A percentile compares a stretch with the other conserved stretches of the same genome.
phyloP scores from a whole-genome alignment of 2,113 vertebrate genomes.

The Ornithorhynchus anatinus region DNA sequence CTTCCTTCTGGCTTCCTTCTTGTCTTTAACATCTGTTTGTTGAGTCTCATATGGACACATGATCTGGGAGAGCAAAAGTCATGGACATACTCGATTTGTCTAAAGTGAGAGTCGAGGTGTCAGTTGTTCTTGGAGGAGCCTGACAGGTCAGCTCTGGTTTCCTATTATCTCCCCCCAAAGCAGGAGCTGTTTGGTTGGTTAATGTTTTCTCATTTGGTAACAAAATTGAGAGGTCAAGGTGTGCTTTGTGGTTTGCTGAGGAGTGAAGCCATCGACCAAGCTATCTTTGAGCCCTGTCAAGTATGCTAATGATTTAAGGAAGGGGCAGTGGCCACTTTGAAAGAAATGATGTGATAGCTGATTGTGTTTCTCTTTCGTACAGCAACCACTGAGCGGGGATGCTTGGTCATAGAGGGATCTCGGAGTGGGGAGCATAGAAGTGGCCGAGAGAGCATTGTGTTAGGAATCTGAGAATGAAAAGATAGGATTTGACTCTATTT shows the following conservation, averaged over 20 bases:
- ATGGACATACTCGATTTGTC: no score
- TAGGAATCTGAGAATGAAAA: conserved; percentile 9
- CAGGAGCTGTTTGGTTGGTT: neutral
- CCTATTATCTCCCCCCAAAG: conserved; percentile 20
- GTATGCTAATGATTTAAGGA: neutral
- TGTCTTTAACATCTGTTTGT: no score
- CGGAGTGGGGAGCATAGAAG: neutral
- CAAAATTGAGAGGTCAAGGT: neutral
- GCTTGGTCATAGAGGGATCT: no score
- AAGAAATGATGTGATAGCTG: neutral
- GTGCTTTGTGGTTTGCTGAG: neutral
- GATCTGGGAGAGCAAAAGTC: no score
- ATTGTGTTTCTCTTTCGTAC: no score
- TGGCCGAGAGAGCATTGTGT: neutral
- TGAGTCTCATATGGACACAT: no score
- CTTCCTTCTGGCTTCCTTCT: no score
- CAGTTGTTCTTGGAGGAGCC: conserved; percentile 11
- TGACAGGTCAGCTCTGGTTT: neutral
- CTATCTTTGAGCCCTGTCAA: neutral
- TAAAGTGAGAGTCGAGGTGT: no score
- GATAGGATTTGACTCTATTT: conserved; percentile 25
- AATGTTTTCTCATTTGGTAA: conserved; percentile 11
- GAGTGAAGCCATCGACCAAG: neutral
- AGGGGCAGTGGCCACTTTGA: neutral
- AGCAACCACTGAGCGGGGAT: no score